Evolutionary conservation across 2,113 vertebrate genomes (phyloP), one percentile per base, ranked within the genome.

Genomic region (Chunga burmeisteri): DNA sequence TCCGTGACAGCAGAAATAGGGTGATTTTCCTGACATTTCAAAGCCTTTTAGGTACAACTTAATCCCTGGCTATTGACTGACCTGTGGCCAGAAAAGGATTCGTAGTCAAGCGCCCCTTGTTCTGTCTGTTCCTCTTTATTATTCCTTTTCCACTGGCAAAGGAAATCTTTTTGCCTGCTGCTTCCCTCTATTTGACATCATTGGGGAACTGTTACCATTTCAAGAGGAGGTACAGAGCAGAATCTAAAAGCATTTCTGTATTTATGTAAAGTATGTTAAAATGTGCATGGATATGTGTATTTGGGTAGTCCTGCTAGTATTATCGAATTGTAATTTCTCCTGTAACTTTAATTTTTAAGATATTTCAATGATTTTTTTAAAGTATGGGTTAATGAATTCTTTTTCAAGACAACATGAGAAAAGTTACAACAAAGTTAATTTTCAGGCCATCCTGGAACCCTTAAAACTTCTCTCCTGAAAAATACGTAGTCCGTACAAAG

Each of bases 401-500:
- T 84, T 93, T 66, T 74, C 32, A 58, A 78, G n/a, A 25, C 53
- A 52, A 53, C 3, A 19, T 61, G 44, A 66, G 44, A 71, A 56
- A 87, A 74, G 10, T 79, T 82, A 70, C 16, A 86, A 25, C 21
- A 15, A 81, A 79, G n/a, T 56, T 53, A 52, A n/a, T 82, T 75
- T 91, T 85, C 61, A 67, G 55, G 16, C 20, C 25, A 23, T 61
- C 34, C 27, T 73, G 50, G 30, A 92, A 61, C 32, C 17, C 19
- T 22, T 77, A 77, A 56, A 83, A 34, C 30, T 50, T 71, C 16
- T 84, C 14, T 70, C 73, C 36, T 79, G 7, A 86, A 81, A 93
- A 44, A 16, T 53, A 18, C 0, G 0, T 56, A 7, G 40, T 66
- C 74, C 0, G 0, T 80, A 63, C 22, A 26, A 56, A 79, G 81